Percentiles rank a stretch among this genome's conserved stretches.
Evolutionary conservation across 2,797 vertebrate genomes (phyloP).

Genomic region (Notoglanidium macrostoma): DNA sequence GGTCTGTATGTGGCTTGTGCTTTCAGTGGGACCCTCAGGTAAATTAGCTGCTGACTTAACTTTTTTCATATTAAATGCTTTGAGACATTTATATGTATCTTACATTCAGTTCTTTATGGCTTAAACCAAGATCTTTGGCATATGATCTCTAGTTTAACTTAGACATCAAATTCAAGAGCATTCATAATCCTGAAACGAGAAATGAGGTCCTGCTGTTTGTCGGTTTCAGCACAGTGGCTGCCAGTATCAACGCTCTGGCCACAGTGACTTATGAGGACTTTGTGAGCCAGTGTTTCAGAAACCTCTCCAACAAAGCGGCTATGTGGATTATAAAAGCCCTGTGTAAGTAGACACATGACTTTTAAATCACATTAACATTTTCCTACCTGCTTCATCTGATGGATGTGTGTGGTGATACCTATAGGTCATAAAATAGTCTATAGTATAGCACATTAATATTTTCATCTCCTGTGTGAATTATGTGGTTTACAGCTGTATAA

Average conservation of each 20-base stretch:
- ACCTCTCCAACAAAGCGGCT: conserved; percentile 72
- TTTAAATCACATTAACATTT: background rate
- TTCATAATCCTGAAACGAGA: conserved; percentile 2
- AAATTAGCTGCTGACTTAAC: conserved; percentile 38
- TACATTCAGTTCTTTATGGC: background rate
- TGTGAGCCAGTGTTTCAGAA: conserved; percentile 75
- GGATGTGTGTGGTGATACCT: background rate
- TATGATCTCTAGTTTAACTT: conserved; percentile 8
- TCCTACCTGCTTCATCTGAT: background rate
- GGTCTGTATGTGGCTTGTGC: conserved; percentile 84
- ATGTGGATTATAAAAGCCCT: conserved; percentile 85
- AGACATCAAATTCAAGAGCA: conserved; percentile 2
- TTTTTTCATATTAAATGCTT: background rate
- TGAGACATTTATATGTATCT: background rate
- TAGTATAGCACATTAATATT: background rate
- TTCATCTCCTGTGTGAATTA: conserved; percentile 3
- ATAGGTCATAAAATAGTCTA: conserved; percentile 5
- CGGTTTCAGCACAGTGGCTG: conserved; percentile 78
- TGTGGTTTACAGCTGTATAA: background rate
- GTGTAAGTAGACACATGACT: conserved; percentile 68
- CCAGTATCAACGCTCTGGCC: conserved; percentile 85
- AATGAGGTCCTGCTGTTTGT: conserved; percentile 30
- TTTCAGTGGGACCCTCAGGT: conserved; percentile 85
- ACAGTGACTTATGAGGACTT: conserved; percentile 86
- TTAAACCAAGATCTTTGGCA: background rate